Percentiles rank a stretch among this genome's conserved stretches.
phyloP scores from a whole-genome alignment of 2,888 invertebrate species.

The Hyppa rectilinea region DNA sequence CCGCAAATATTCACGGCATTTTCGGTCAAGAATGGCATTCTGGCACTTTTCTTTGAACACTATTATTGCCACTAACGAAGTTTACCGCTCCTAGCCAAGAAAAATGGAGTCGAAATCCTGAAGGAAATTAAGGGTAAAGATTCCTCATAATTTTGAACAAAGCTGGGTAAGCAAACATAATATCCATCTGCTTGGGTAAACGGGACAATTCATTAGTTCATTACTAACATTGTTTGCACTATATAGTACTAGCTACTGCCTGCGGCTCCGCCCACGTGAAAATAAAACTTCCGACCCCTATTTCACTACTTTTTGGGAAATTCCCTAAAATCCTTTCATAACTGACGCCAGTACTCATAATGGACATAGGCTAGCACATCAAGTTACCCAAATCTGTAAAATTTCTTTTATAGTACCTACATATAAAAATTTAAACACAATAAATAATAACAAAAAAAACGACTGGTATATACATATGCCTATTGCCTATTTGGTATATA shows the following conservation, averaged over 20 bases:
- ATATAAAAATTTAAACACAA: too few relatives aligned
- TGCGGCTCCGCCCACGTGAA: too few relatives aligned
- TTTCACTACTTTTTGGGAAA: too few relatives aligned
- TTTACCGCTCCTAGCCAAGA: conserved; percentile 53
- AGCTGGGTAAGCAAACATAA: conserved; percentile 34
- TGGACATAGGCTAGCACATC: too few relatives aligned
- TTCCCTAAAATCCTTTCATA: too few relatives aligned
- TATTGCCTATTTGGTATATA: too few relatives aligned
- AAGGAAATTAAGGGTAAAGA: conserved; percentile 42
- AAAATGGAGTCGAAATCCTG: conserved; percentile 52
- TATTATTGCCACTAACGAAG: conserved; percentile 74
- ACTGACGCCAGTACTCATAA: too few relatives aligned
- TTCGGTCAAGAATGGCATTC: conserved; percentile 84
- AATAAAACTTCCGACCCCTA: too few relatives aligned
- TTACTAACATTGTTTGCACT: not conserved
- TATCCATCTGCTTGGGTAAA: conserved; percentile 40
- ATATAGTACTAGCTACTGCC: not conserved
- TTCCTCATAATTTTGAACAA: conserved; percentile 43
- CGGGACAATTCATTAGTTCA: conserved; percentile 30
- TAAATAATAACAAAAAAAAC: too few relatives aligned
- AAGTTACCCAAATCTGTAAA: too few relatives aligned
- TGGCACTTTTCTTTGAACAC: conserved; percentile 84
- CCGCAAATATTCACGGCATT: conserved; percentile 82
- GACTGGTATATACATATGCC: too few relatives aligned
- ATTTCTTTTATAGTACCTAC: too few relatives aligned